Conservation (phyloP, 2,113 vertebrate species). For the Equus przewalskii region DNA sequence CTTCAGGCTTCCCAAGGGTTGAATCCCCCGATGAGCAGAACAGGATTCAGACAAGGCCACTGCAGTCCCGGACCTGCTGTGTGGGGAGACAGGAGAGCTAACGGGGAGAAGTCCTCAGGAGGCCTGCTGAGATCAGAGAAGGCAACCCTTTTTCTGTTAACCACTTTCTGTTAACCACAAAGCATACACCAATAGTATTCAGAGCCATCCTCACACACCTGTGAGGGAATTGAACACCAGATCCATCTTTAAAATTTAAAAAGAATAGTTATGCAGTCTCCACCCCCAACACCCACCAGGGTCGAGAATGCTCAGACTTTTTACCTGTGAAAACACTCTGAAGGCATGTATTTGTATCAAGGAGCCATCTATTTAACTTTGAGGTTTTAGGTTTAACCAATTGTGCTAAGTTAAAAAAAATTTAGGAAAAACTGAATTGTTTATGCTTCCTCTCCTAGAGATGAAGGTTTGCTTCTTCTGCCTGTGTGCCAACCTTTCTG, state of each 20-base stretch:
- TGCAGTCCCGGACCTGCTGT: not conserved
- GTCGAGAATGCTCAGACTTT: slow-evolving; percentile 67
- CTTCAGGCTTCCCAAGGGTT: not conserved
- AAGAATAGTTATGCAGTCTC: not conserved
- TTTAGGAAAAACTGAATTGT: not conserved
- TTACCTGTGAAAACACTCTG: slow-evolving; percentile 26
- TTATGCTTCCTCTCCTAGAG: not conserved
- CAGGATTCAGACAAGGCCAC: not conserved
- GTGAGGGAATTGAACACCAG: not conserved
- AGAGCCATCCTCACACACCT: not conserved
- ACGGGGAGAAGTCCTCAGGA: not conserved
- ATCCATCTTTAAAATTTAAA: slow-evolving; percentile 34
- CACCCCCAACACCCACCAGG: not conserved
- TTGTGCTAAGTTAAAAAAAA: not conserved
- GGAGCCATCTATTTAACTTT: not conserved
- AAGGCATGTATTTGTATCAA: not conserved
- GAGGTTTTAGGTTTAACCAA: not conserved
- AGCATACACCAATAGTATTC: not conserved
- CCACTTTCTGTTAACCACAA: not conserved
- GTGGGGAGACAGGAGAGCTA: not conserved
- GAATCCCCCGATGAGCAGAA: not conserved
- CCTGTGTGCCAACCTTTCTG: not conserved
- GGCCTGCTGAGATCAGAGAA: not conserved
- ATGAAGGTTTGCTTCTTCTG: not conserved
- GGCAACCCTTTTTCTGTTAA: not conserved